Conservation (phyloP, 2,888 invertebrate genomes). For the Phasia obesa region DNA sequence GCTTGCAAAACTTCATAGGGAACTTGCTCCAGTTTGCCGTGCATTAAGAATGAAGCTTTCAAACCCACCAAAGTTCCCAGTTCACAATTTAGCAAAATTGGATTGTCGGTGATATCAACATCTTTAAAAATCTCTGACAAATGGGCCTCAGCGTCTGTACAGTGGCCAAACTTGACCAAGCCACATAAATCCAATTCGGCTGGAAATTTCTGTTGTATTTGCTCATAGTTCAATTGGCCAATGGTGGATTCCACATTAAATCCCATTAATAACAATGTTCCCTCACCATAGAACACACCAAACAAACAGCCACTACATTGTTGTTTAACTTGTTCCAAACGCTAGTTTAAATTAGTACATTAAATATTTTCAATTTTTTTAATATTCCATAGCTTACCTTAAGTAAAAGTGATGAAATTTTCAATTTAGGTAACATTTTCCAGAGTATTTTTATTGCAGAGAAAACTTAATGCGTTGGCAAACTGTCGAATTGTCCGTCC, state of each 20-base stretch:
- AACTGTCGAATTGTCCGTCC: constrained; percentile 14
- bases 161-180: constrained; percentile 86
- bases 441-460: neutral
- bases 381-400: constrained; percentile 84
- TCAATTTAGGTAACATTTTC: constrained; percentile 88
- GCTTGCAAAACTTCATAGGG: constrained; percentile 86
- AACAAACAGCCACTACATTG: constrained; percentile 88
- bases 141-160: constrained; percentile 85
- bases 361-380: neutral
- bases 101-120: constrained; percentile 91
- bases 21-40: constrained; percentile 87
- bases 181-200: constrained; percentile 91
- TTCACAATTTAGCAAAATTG: constrained; percentile 86
- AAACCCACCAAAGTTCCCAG: constrained; percentile 85
- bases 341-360: constrained; percentile 82
- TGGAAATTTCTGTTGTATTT: constrained; percentile 86
- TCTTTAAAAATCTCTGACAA: constrained; percentile 86
- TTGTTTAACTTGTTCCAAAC: constrained; percentile 86
- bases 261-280: constrained; percentile 87
- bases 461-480: constrained; percentile 67
- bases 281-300: constrained; percentile 89
- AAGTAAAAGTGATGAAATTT: constrained; percentile 87
- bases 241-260: constrained; percentile 86
- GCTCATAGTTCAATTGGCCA: constrained; percentile 83
- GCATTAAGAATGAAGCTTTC: constrained; percentile 87